Evolutionary conservation across 2,888 invertebrate species (phyloP).

Genomic region (Opisthograptis luteolata): DNA sequence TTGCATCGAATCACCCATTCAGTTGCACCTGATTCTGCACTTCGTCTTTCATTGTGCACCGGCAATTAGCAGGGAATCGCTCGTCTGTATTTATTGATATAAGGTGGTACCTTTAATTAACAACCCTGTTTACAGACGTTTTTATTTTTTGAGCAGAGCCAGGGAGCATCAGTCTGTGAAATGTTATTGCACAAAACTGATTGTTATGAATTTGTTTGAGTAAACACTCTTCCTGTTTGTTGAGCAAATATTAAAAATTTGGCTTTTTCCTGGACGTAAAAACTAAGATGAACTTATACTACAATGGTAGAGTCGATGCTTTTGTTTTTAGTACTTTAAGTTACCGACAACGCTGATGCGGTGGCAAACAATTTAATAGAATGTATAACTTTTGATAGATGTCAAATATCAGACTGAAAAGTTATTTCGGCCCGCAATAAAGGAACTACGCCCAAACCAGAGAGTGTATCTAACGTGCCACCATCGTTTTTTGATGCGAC

Average conservation of each 20-base stretch:
- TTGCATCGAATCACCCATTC: constrained; percentile 44
- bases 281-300: background rate
- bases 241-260: constrained; percentile 1
- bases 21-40: constrained; percentile 60
- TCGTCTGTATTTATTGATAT: constrained; percentile 69
- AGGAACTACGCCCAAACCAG: constrained; percentile 31
- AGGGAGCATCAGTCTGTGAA: background rate
- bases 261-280: background rate
- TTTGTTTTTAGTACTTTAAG: no score
- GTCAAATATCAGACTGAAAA: constrained; percentile 17
- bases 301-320: constrained; percentile 1
- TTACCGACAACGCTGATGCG: no score
- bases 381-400: no score
- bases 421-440: constrained; percentile 43
- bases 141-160: background rate
- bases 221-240: background rate
- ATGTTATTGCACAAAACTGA: background rate
- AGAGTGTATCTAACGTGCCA: constrained; percentile 42
- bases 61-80: constrained; percentile 76
- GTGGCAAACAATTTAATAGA: no score
- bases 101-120: constrained; percentile 68
- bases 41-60: constrained; percentile 57
- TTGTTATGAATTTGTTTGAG: background rate
- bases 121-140: constrained; percentile 21
- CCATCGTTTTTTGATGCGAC: constrained; percentile 48